Base-by-base conservation (phyloP, 2,888 invertebrate species). In the Cantharis nigra region DNA sequence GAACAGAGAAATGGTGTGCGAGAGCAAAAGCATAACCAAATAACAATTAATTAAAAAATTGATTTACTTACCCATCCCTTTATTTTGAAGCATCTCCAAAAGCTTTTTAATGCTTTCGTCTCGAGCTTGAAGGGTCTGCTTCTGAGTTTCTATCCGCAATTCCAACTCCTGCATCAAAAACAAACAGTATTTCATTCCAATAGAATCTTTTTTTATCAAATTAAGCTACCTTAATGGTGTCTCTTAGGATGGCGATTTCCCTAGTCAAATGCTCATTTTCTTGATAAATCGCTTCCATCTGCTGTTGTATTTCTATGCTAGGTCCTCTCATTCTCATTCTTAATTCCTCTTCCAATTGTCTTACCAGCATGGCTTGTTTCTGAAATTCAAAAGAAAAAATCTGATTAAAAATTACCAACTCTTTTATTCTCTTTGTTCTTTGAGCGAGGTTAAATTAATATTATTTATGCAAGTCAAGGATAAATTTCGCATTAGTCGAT, bases 61-160 rank as follows among this genome's bases (percentile, higher is more conserved):
- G 75, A 64, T 76, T 79, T 85, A 90, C 96, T 93, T 91, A 97
- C 97, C 97, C 93, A 97, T 95, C 89, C 97, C 97, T 91, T 97
- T 98, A 88, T 96, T 97, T 89, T 98, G 98, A 78, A 99, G 92
- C 98, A 99, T 98, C 91, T 99, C 98, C 86, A 99, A 92, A 85
- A 99, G 92, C 90, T 98, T 98, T 91, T 98, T 98, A 88, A 99
- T 98, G 89, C 98, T 98, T 87, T 98, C 98, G 90, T 99, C 98
- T 85, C 98, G 92, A 70, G 98, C 97, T 87, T 96, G 95, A 83
- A 99, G 91, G 69, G 98, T 99, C 90, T 98, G 98, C 89, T 98
- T 98, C 90, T 99, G 98, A 33, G 98, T 98, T 89, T 98, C 98
- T 86, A 98, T 97, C 85, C 98, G 93, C 86, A 98, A 91, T 90